A percentile compares a stretch with the other conserved stretches of the same genome.
Evolutionary conservation across 2,113 vertebrate species (phyloP).

Genomic region (Camarhynchus parvulus): DNA sequence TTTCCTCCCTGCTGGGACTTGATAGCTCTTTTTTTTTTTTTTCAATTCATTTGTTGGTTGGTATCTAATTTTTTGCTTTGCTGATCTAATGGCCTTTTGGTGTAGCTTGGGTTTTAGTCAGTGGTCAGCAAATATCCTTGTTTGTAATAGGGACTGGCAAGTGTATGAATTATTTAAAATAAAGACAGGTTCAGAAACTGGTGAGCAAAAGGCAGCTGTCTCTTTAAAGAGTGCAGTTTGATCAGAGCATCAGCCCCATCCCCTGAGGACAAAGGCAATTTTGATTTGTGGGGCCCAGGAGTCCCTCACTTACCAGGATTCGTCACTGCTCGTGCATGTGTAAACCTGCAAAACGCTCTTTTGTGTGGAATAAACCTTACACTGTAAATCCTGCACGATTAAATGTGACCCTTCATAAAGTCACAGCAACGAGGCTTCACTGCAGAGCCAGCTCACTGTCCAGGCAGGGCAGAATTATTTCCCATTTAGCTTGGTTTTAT

Average conservation of each 20-base stretch:
- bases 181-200: constrained; percentile 13
- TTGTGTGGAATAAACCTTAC: constrained; percentile 42
- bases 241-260: constrained; percentile 46
- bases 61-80: constrained; percentile 25
- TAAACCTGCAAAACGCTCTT: constrained; percentile 59
- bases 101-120: background rate
- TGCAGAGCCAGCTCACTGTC: background rate
- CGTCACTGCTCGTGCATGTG: constrained; percentile 14
- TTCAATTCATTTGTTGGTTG: background rate
- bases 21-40: background rate
- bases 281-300: constrained; percentile 68
- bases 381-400: constrained; percentile 18
- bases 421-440: background rate
- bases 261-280: constrained; percentile 60
- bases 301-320: constrained; percentile 42
- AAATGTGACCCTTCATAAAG: background rate
- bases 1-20: constrained; percentile 33
- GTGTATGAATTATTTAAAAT: constrained; percentile 35
- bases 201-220: constrained; percentile 2
- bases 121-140: background rate
- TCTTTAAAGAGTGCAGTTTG: constrained; percentile 61
- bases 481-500: background rate
- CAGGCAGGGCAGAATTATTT: background rate
- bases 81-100: constrained; percentile 24
- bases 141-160: background rate